Conservation (phyloP, 2,888 invertebrate species). For the Drymonia ruficornis region DNA sequence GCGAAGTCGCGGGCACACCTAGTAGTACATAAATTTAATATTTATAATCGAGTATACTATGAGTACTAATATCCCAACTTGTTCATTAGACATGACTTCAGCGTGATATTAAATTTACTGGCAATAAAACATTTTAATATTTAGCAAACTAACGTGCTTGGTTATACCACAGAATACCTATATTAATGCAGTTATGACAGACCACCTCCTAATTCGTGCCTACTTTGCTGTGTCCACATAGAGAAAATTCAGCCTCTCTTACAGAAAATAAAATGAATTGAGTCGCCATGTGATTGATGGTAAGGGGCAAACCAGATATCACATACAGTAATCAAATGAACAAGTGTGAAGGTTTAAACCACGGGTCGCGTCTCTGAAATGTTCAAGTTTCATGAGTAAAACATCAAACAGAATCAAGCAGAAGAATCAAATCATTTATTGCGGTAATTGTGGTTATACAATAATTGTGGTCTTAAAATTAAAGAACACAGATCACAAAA, state of each 20-base stretch:
- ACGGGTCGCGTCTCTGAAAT: not conserved
- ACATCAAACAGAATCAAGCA: too few species aligned
- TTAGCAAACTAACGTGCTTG: not conserved
- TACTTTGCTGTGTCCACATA: not conserved
- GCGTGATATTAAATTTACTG: constrained; percentile 3
- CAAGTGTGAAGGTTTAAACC: not conserved
- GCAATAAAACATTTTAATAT: constrained; percentile 3
- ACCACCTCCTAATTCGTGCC: not conserved
- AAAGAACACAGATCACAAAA: too few species aligned
- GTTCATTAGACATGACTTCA: not conserved
- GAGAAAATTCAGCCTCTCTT: not conserved
- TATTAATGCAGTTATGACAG: not conserved
- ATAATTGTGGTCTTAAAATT: too few species aligned
- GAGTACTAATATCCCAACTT: not conserved
- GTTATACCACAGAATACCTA: not conserved
- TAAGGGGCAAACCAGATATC: too few species aligned
- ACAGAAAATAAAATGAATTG: not conserved
- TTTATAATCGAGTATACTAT: too few species aligned
- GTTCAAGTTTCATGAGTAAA: too few species aligned
- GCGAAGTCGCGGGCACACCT: too few species aligned
- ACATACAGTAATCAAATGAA: too few species aligned
- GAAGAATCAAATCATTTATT: too few species aligned
- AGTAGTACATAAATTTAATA: too few species aligned
- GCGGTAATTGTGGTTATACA: too few species aligned
- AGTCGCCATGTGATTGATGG: too few species aligned